Percentiles rank a stretch among this genome's conserved stretches.
Conservation (phyloP, 2,888 invertebrate species). For the Campoletis raptor region DNA sequence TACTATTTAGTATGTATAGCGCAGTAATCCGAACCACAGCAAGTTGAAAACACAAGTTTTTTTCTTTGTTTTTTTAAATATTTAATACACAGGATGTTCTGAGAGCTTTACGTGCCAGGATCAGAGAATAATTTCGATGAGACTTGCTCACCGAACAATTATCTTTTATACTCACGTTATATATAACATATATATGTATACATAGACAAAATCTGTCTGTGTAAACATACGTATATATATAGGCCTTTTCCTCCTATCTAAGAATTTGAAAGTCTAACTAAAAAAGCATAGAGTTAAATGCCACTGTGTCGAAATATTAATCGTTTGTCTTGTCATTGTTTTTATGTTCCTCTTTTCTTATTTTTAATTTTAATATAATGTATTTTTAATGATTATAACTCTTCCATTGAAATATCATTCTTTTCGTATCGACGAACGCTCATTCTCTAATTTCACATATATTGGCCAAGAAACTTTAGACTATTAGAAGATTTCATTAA, state of each 20-base stretch:
- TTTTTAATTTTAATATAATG: slow-evolving; percentile 46
- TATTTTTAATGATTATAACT: slow-evolving; percentile 21
- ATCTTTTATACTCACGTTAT: slow-evolving; percentile 46
- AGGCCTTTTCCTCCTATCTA: slow-evolving; percentile 82
- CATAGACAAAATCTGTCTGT: slow-evolving; percentile 20
- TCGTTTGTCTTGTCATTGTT: slow-evolving; percentile 41
- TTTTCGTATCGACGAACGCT: slow-evolving; percentile 30
- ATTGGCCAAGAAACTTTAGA: slow-evolving; percentile 35
- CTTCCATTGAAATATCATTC: slow-evolving; percentile 15
- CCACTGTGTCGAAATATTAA: slow-evolving; percentile 58
- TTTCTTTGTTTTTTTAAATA: slow-evolving; percentile 9
- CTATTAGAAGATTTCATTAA: slow-evolving; percentile 20
- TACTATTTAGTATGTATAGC: slow-evolving; percentile 47
- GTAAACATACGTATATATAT: slow-evolving; percentile 70
- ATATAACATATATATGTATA: slow-evolving; percentile 58
- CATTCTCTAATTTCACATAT: slow-evolving; percentile 37
- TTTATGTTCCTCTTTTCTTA: slow-evolving; percentile 39
- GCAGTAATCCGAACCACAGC: slow-evolving; percentile 61
- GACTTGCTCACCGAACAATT: slow-evolving; percentile 40
- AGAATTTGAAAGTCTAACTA: slow-evolving; percentile 81
- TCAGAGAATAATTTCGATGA: slow-evolving; percentile 27
- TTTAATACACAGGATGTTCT: slow-evolving; percentile 63
- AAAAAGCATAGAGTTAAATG: slow-evolving; percentile 76
- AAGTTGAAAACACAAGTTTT: slow-evolving; percentile 57
- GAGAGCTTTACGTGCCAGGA: slow-evolving; percentile 55